Evolutionary conservation across 1,140 invertebrate genomes (phyloP).

Genomic region (Zaprionus taronus): DNA sequence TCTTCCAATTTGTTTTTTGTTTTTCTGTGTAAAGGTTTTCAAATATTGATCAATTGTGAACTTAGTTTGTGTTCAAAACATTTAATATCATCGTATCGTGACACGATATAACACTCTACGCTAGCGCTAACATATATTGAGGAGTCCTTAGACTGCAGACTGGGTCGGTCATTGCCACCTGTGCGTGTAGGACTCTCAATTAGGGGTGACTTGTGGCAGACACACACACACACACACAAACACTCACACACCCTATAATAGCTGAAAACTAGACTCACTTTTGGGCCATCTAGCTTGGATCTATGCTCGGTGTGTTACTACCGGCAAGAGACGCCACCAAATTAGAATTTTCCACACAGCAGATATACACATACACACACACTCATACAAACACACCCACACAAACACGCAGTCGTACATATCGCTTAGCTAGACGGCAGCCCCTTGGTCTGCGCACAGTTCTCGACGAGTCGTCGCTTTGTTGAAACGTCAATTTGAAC

Average conservation of each 20-base stretch:
- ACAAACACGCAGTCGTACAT: slow-evolving; percentile 6
- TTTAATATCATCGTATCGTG: slow-evolving; percentile 17
- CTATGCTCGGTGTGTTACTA: slow-evolving; percentile 52
- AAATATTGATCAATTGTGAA: background rate
- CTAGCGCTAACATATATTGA: background rate
- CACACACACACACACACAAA: slow-evolving; percentile 25
- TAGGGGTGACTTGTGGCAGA: slow-evolving; percentile 49
- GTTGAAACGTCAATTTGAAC: slow-evolving; percentile 64
- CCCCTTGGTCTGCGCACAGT: slow-evolving; percentile 58
- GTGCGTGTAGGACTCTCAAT: slow-evolving; percentile 38
- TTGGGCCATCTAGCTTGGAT: slow-evolving; percentile 42
- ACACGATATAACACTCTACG: background rate
- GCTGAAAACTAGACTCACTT: slow-evolving; percentile 41
- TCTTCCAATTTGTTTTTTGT: too few species aligned
- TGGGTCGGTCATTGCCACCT: slow-evolving; percentile 43
- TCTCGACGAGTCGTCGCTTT: slow-evolving; percentile 60
- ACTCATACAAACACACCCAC: background rate
- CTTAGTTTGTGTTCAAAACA: background rate
- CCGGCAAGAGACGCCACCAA: slow-evolving; percentile 67
- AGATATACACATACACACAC: slow-evolving; percentile 7
- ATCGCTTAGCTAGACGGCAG: slow-evolving; percentile 10
- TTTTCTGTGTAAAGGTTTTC: background rate
- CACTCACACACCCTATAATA: slow-evolving; percentile 18
- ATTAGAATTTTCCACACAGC: slow-evolving; percentile 61
- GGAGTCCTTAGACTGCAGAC: slow-evolving; percentile 31